Conservation (phyloP, 2,797 vertebrate genomes). For the Miichthys miiuy region DNA sequence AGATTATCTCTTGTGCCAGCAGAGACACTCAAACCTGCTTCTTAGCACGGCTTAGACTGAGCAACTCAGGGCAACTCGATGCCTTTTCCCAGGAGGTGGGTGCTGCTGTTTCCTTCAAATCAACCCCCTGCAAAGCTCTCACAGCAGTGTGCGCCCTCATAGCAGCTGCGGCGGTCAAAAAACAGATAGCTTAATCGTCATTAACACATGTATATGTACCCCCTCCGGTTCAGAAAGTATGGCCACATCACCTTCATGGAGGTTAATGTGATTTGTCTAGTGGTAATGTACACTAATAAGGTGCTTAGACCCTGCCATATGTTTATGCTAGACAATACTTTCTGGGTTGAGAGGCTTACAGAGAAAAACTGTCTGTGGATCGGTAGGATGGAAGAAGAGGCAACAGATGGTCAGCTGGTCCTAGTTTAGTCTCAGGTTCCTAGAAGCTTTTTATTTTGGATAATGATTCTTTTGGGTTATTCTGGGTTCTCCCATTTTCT, state of each 20-base stretch:
- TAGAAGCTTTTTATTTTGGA: constrained; percentile 66
- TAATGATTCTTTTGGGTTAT: constrained; percentile 37
- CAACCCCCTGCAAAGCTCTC: constrained; percentile 38
- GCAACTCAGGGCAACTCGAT: constrained; percentile 39
- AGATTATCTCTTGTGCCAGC: constrained; percentile 76
- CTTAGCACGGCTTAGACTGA: constrained; percentile 67
- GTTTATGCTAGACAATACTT: constrained; percentile 77
- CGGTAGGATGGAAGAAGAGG: constrained; percentile 35
- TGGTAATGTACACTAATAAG: constrained; percentile 84
- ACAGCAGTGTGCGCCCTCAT: constrained; percentile 12
- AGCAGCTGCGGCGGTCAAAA: constrained; percentile 71
- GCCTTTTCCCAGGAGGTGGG: constrained; percentile 73
- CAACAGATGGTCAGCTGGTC: constrained; percentile 74
- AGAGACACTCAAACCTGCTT: constrained; percentile 71
- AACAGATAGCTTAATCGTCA: constrained; percentile 70
- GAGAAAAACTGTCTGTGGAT: constrained; percentile 70
- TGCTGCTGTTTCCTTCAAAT: constrained; percentile 47
- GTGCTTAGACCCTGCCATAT: constrained; percentile 84
- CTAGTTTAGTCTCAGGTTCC: constrained; percentile 45
- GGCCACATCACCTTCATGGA: constrained; percentile 70
- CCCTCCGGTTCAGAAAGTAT: constrained; percentile 70
- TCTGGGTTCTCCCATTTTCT: constrained; percentile 41
- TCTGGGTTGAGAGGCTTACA: constrained; percentile 77
- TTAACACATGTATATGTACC: constrained; percentile 74
- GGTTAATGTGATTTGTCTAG: constrained; percentile 82